These are phyloP conservation scores for Eufriesea mexicana DNA, from an alignment of 1,140 invertebrate species.

Conservation along the genomic window DNA sequence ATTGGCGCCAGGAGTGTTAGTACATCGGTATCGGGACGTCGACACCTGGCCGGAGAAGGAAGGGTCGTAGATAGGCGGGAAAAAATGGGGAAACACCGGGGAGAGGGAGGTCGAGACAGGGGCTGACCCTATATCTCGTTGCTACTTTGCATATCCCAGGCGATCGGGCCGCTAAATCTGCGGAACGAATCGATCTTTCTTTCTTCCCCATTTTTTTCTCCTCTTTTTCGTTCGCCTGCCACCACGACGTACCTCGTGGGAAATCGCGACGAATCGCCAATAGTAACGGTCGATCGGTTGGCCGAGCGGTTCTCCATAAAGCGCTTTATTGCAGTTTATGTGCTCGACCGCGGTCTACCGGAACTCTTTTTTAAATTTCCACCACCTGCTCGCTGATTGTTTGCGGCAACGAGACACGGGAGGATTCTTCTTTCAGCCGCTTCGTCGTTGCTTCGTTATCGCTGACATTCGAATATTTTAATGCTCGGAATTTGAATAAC, in stretches of 20 bases:
- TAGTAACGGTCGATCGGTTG: conserved; percentile 46
- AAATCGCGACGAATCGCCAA: conserved; percentile 63
- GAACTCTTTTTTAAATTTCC: conserved; percentile 48
- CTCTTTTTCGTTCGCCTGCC: background rate
- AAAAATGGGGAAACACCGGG: background rate
- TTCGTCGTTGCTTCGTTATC: no score
- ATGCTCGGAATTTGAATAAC: background rate
- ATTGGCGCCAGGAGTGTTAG: conserved; percentile 55
- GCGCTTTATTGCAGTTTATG: conserved; percentile 59
- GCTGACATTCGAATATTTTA: background rate
- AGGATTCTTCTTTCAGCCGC: background rate
- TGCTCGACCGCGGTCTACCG: conserved; percentile 25
- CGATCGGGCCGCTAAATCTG: conserved; percentile 69
- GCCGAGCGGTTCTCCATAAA: conserved; percentile 47
- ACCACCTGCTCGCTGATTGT: background rate
- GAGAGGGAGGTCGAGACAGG: conserved; percentile 22
- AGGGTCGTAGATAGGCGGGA: conserved; percentile 9
- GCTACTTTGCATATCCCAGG: conserved; percentile 69
- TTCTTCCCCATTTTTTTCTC: conserved; percentile 18
- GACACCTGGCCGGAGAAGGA: conserved; percentile 13
- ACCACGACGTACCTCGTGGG: conserved; percentile 52
- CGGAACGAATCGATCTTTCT: conserved; percentile 63
- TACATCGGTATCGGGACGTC: conserved; percentile 19
- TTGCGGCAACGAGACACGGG: conserved; percentile 5
- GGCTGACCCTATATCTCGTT: conserved; percentile 55